Percentiles rank a stretch among this genome's conserved stretches.
Conservation (phyloP, 2,113 vertebrate species). For the Oostethus manadensis region DNA sequence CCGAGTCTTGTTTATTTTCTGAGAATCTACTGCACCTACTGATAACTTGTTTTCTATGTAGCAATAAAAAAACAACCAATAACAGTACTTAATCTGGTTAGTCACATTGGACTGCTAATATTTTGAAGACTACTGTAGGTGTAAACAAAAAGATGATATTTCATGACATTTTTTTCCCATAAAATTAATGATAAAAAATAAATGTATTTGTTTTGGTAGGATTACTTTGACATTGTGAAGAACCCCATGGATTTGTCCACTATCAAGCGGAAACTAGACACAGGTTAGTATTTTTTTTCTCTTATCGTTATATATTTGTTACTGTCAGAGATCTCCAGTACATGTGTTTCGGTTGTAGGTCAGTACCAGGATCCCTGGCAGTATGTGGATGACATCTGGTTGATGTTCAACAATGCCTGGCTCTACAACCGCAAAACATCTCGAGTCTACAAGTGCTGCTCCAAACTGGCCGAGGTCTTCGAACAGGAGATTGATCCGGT, state of each 20-base stretch:
- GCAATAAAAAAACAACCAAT: too few species aligned
- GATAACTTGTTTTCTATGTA: too few species aligned
- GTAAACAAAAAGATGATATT: too few species aligned
- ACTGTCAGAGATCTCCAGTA: neutral
- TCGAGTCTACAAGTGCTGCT: slow-evolving; percentile 95
- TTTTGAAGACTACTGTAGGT: too few species aligned
- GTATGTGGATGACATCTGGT: slow-evolving; percentile 97
- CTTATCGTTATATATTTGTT: neutral
- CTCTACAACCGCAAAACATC: slow-evolving; percentile 99
- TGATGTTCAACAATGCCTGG: slow-evolving; percentile 99
- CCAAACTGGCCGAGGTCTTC: slow-evolving; percentile 95
- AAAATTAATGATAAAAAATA: neutral
- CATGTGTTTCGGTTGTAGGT: slow-evolving; percentile 47
- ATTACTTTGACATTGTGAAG: slow-evolving; percentile 99
- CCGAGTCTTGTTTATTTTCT: too few species aligned
- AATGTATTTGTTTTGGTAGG: slow-evolving; percentile 65
- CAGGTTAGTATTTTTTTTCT: slow-evolving; percentile 74
- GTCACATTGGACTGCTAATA: too few species aligned
- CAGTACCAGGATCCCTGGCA: slow-evolving; percentile 99
- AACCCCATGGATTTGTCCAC: slow-evolving; percentile 97
- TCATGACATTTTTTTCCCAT: too few species aligned
- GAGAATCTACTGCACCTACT: too few species aligned
- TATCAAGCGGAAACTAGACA: slow-evolving; percentile 96
- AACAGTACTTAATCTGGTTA: too few species aligned
- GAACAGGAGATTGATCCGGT: slow-evolving; percentile 98